Conservation (phyloP, 2,888 invertebrate species). For the Maniola hyperantus region DNA sequence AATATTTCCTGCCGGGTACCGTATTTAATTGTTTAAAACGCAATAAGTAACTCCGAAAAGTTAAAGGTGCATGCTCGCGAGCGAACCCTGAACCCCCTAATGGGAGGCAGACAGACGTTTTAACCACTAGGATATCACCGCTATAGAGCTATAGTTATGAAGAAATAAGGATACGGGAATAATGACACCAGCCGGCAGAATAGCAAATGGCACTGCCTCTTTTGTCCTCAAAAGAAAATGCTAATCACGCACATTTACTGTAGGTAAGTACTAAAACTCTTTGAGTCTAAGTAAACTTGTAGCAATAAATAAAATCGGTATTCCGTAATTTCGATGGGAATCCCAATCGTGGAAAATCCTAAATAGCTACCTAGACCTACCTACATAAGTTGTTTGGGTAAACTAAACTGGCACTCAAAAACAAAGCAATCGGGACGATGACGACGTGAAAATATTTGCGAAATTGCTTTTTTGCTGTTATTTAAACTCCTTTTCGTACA, state of each 20-base stretch:
- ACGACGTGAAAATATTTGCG: slow-evolving; percentile 13
- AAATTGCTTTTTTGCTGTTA: slow-evolving; percentile 12
- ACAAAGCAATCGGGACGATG: slow-evolving; percentile 14
- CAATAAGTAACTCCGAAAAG: too few species aligned
- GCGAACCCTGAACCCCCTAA: too few species aligned
- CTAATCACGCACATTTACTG: neutral
- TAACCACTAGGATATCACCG: too few species aligned
- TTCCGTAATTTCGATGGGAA: slow-evolving; percentile 44
- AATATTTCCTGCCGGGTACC: too few species aligned
- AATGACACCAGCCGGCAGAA: neutral
- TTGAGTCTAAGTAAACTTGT: neutral
- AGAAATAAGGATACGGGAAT: neutral
- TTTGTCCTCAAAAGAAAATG: neutral
- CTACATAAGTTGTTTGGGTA: slow-evolving; percentile 25
- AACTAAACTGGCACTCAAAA: slow-evolving; percentile 18
- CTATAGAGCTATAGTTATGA: neutral
- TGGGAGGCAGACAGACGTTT: too few species aligned
- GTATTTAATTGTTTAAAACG: too few species aligned
- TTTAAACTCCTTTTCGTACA: neutral
- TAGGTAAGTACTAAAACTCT: neutral
- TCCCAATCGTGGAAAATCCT: slow-evolving; percentile 47
- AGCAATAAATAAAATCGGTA: slow-evolving; percentile 6
- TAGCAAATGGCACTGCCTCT: neutral
- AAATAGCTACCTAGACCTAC: slow-evolving; percentile 19
- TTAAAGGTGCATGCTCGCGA: too few species aligned